Percentiles rank a stretch among this genome's conserved stretches.
phyloP scores from a whole-genome alignment of 1,140 invertebrate genomes.

The Dinoponera quadriceps region DNA sequence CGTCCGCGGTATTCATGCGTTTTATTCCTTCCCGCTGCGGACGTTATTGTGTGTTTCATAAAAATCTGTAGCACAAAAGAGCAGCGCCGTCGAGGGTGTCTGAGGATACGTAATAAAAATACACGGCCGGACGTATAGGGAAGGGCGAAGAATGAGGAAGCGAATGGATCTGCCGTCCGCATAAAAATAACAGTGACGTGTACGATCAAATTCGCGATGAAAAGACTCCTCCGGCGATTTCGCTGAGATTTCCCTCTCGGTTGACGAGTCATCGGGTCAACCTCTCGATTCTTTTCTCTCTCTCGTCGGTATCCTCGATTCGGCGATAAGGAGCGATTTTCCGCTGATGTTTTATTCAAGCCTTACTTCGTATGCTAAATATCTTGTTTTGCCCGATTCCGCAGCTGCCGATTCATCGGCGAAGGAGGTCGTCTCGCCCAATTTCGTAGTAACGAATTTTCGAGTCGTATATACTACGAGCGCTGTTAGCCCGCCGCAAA shows the following conservation, averaged over 20 bases:
- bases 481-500: neutral
- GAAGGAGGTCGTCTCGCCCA: neutral
- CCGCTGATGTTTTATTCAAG: neutral
- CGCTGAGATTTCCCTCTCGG: neutral
- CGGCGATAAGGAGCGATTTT: neutral
- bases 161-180: constrained; percentile 33
- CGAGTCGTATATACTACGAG: neutral
- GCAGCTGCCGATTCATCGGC: neutral
- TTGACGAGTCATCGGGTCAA: neutral
- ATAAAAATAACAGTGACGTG: constrained; percentile 25
- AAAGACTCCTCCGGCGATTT: constrained; percentile 34
- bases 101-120: constrained; percentile 60
- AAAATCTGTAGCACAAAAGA: constrained; percentile 56
- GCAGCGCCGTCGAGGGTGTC: constrained; percentile 28
- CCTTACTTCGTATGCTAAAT: neutral
- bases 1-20: constrained; percentile 58
- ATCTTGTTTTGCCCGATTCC: neutral
- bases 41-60: constrained; percentile 56
- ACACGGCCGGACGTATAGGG: constrained; percentile 15
- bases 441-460: constrained; percentile 7
- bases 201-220: constrained; percentile 36
- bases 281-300: neutral
- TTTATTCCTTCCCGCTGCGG: constrained; percentile 54
- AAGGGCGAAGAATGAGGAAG: constrained; percentile 23
- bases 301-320: constrained; percentile 13